Evolutionary conservation across 2,113 vertebrate species (phyloP).

Genomic region (Tonatia bakeri): DNA sequence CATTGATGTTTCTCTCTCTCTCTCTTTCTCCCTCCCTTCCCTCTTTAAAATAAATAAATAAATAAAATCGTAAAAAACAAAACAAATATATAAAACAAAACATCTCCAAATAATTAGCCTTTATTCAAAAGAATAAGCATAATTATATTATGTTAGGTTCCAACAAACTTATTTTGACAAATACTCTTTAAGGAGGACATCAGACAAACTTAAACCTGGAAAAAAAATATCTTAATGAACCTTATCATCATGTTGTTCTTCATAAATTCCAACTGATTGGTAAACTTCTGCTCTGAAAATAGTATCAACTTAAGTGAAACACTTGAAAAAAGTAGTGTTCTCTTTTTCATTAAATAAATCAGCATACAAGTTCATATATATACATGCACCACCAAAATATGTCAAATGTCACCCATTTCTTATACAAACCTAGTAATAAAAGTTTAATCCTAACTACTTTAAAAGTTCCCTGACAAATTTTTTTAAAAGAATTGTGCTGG

Average conservation of each 20-base stretch:
- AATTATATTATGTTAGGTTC: neutral
- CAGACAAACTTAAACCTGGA: neutral
- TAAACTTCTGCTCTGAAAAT: neutral
- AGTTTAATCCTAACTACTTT: neutral
- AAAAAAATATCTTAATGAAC: neutral
- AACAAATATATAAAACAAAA: slow-evolving; percentile 5
- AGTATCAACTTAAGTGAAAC: neutral
- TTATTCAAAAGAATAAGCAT: slow-evolving; percentile 10
- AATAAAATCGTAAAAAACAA: too few species aligned
- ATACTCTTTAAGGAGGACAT: neutral
- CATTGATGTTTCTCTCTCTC: too few species aligned
- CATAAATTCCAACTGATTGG: neutral
- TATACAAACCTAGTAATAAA: neutral
- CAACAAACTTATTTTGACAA: neutral
- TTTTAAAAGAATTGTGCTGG: neutral
- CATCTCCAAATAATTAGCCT: neutral
- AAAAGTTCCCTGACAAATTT: neutral
- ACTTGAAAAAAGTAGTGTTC: neutral
- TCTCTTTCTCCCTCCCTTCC: too few species aligned
- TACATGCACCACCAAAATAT: neutral
- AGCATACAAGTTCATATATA: neutral
- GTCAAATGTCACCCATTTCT: neutral
- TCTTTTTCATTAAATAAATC: neutral
- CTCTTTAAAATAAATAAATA: too few species aligned
- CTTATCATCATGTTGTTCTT: neutral